Percentiles rank a stretch among this genome's conserved stretches.
Conservation (phyloP, 2,888 invertebrate species). For the Nomada fucata region DNA sequence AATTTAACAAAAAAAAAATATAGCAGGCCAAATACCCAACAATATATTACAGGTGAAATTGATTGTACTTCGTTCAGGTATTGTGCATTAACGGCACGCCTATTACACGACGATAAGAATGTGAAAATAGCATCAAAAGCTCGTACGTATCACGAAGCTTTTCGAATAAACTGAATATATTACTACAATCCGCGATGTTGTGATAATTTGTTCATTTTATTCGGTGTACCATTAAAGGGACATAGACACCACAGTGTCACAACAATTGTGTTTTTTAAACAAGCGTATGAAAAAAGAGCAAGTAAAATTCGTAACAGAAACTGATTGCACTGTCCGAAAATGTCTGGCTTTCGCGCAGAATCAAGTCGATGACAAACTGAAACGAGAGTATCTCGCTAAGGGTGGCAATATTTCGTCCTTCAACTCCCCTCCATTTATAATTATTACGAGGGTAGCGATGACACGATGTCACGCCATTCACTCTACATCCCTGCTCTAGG, state of each 20-base stretch:
- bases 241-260: too few relatives aligned
- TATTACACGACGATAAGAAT: constrained; percentile 23
- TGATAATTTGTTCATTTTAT: too few relatives aligned
- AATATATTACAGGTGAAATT: neutral
- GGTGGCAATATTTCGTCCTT: constrained; percentile 31
- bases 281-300: too few relatives aligned
- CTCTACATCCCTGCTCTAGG: constrained; percentile 30
- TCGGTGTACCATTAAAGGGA: too few relatives aligned
- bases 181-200: too few relatives aligned
- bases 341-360: neutral
- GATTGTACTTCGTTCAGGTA: constrained; percentile 1
- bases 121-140: constrained; percentile 16
- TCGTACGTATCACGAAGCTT: neutral
- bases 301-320: neutral
- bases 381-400: constrained; percentile 25
- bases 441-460: constrained; percentile 60
- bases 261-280: too few relatives aligned
- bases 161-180: neutral
- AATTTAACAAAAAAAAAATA: too few relatives aligned
- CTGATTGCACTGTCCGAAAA: neutral
- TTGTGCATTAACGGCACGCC: constrained; percentile 12
- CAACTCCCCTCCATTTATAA: constrained; percentile 47
- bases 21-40: too few relatives aligned
- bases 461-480: constrained; percentile 56
- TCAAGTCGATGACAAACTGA: constrained; percentile 33